Base-by-base conservation (phyloP, 2,888 invertebrate genomes). In the Archips xylosteana region DNA sequence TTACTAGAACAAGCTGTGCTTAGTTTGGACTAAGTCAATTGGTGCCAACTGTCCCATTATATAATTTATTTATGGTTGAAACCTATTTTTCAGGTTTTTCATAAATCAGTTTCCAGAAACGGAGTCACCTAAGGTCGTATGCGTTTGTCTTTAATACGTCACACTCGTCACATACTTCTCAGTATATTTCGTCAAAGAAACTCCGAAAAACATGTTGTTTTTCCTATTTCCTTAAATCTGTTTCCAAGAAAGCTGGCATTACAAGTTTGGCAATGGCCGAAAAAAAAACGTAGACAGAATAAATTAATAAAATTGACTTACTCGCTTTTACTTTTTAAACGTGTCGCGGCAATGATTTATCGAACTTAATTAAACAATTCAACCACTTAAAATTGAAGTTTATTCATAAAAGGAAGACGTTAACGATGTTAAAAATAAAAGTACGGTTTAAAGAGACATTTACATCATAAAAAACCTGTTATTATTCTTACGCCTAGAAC, bases 401-500 rank as follows among this genome's bases (percentile, higher is more conserved):
- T 63, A 47, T 63, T 45, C 51, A 54, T 49, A 60, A 63, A 74
- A 57, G 71, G 66, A 70, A 73, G 73, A 63, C 32, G 13, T 69
- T 71, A 59, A 45, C 36, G 61, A 23, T 51, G 70, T 59, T 61
- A 70, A 45, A 70, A 69, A 60, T 69, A 60, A 69, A 69, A 70
- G 65, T 49, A 60, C 34, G 32, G 15, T 45, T 64, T 74, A 74
- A 74, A 65, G 54, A 70, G 74, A 60, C 65, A 70, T 60, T 74
- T 74, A 70, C 60, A 74, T 74, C 70, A 74, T 74, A 74, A 74
- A 74, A 60, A 47, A 74, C 60, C 60, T 60, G 64, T 74, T 74
- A 49, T 74, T 65, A 70, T 70, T 77, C 76, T 71, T 71, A 63
- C 62, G 60, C 72, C 62, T 62, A 72, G 60, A 68, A 73, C 79